Evolutionary conservation across 2,888 invertebrate species (phyloP).

Genomic region (Cosmorhoe ocellata): DNA sequence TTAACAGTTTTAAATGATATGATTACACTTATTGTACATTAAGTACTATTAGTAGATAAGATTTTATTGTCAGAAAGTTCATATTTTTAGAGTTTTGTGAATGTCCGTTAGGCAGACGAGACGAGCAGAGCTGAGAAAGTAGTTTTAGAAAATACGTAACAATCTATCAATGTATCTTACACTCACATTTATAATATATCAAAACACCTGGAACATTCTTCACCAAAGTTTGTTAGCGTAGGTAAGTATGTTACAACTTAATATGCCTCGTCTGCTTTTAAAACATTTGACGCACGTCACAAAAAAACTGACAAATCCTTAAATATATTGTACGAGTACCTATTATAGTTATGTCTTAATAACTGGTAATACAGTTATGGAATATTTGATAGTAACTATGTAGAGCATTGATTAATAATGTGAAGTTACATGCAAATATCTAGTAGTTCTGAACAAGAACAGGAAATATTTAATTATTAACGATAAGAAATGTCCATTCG

Average conservation of each 20-base stretch:
- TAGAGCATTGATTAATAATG: constrained; percentile 10
- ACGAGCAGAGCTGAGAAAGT: too few relatives aligned
- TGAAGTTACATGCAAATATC: constrained; percentile 15
- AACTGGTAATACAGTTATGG: constrained; percentile 5
- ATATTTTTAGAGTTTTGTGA: constrained; percentile 4
- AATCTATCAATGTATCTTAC: not conserved
- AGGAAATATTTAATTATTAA: constrained; percentile 14
- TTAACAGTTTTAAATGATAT: constrained; percentile 27
- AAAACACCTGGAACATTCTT: too few relatives aligned
- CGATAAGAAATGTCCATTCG: constrained; percentile 1
- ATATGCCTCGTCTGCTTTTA: not conserved
- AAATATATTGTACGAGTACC: too few relatives aligned
- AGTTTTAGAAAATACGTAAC: too few relatives aligned
- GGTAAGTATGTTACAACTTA: too few relatives aligned
- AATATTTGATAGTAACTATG: constrained; percentile 8
- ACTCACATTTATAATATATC: not conserved
- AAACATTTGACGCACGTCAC: constrained; percentile 1
- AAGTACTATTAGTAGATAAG: constrained; percentile 7
- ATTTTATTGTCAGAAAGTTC: constrained; percentile 22
- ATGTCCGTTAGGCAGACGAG: constrained; percentile 3
- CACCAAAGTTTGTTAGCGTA: constrained; percentile 1
- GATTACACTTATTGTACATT: constrained; percentile 31
- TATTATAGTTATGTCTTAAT: not conserved
- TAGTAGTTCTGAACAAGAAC: constrained; percentile 15
- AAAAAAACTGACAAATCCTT: constrained; percentile 6